phyloP scores from a whole-genome alignment of 2,113 vertebrate species.

The Microtus oregoni region DNA sequence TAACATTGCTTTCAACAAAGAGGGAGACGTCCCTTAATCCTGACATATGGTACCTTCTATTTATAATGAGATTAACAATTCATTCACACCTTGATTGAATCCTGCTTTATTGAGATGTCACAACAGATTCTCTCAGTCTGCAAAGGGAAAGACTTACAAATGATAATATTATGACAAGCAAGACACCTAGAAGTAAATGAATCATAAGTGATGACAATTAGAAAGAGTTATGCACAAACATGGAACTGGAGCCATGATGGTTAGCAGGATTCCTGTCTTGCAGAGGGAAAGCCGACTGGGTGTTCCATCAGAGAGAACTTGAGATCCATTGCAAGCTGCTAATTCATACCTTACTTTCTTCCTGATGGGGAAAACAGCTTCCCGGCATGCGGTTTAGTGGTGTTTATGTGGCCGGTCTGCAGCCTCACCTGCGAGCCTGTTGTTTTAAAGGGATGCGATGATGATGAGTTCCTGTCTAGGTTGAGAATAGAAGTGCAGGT shows the following conservation, averaged over 20 bases:
- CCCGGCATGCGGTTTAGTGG: constrained; percentile 66
- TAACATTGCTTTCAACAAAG: constrained; percentile 81
- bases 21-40: constrained; percentile 79
- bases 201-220: constrained; percentile 89
- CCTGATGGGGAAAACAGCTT: constrained; percentile 71
- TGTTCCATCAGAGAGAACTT: constrained; percentile 18
- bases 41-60: constrained; percentile 88
- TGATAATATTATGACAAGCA: constrained; percentile 89
- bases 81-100: constrained; percentile 90
- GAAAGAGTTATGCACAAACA: constrained; percentile 86
- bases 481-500: background rate
- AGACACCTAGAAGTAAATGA: constrained; percentile 88
- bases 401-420: constrained; percentile 69
- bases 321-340: constrained; percentile 71
- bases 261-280: constrained; percentile 53
- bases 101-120: constrained; percentile 90
- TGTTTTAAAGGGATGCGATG: background rate
- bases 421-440: background rate
- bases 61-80: constrained; percentile 89
- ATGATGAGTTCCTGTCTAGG: background rate
- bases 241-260: constrained; percentile 68
- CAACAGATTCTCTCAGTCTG: constrained; percentile 86
- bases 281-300: constrained; percentile 48
- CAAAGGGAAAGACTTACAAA: constrained; percentile 87
- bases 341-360: constrained; percentile 77